Evolutionary conservation across 2,888 invertebrate genomes (phyloP).

Genomic region (Erebia aethiops): DNA sequence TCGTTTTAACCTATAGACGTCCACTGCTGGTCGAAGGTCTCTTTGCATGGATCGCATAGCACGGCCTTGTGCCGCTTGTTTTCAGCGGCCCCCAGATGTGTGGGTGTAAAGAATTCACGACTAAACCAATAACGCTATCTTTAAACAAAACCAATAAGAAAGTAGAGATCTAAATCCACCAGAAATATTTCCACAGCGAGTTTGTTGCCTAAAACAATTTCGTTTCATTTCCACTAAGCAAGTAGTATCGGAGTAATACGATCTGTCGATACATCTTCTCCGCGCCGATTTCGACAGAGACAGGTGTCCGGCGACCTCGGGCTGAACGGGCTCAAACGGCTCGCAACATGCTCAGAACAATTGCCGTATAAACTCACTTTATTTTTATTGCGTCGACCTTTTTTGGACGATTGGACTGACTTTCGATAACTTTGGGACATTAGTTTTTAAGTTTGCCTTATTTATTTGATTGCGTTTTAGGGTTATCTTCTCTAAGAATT

Average conservation of each 20-base stretch:
- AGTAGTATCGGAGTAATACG: constrained; percentile 27
- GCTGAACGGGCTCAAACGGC: constrained; percentile 51
- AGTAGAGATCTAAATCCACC: background rate
- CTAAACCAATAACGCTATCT: too few species aligned
- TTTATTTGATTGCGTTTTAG: constrained; percentile 29
- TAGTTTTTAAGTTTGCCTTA: constrained; percentile 32
- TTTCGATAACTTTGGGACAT: constrained; percentile 28
- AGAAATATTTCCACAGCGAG: constrained; percentile 5
- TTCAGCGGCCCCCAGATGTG: too few species aligned
- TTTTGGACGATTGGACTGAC: constrained; percentile 43
- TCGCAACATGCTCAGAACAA: constrained; percentile 30
- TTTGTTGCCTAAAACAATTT: constrained; percentile 22
- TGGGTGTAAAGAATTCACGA: too few species aligned
- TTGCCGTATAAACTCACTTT: constrained; percentile 40
- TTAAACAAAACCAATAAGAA: background rate
- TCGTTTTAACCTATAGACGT: too few species aligned
- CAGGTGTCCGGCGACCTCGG: constrained; percentile 60
- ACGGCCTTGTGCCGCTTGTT: too few species aligned
- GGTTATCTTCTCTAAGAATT: constrained; percentile 21
- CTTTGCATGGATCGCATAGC: too few species aligned
- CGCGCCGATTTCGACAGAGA: constrained; percentile 46
- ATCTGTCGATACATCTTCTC: constrained; percentile 31
- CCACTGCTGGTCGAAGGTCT: too few species aligned
- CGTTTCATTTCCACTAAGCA: constrained; percentile 30
- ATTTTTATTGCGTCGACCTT: constrained; percentile 54